Base-by-base conservation (phyloP, 2,888 invertebrate species). In the Drosophila testacea region DNA sequence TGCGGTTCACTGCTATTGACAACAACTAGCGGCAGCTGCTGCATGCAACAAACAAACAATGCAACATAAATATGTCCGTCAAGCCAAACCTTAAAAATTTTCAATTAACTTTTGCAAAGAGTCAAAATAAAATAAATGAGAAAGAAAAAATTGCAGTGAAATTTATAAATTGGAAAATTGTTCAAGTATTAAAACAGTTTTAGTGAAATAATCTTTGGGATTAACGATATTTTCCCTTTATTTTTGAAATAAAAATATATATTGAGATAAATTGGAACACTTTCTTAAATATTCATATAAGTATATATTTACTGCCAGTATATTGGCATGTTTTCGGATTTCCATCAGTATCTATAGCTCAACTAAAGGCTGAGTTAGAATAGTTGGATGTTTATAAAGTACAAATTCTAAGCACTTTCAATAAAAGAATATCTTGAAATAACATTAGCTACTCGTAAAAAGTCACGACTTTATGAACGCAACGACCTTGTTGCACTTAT, bases 1-100 rank as follows among this genome's bases (percentile, higher is more conserved):
- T 82, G 86, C 83, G 86, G 84, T 86, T 84, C 84, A 84, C 80
- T 86, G 86, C 69, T 56, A 69, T 59, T 69, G 59, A 71, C 59
- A 77, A 51, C 56, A 55, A 59, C 72, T 54, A 41, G 34, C 55
- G 28, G 38, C 70, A 52, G 52, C 62, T 55, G 56, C 59, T 47
- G 76, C 54, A 55, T 56, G 56, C 56, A 36, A 56, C 56, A 46
- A 42, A 56, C 56, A 46, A 42, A 76, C 73, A 76, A 79, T 79
- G 69, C 77, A 70, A 68, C 79, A 74, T 70, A 70, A 79, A 77
- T 75, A 57, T 52, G 51, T 60, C 65, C 73, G 69, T 66, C 76
- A 50, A 52, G 67, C 77, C 81, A 38, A 70, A 60, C 86, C 86
- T 74, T 81, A 74, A 79, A 85, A 75, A 77, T 65, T 83, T 83